Evolutionary conservation across 2,113 vertebrate species (phyloP).

Genomic region (Rhinopomastus cyanomelas): DNA sequence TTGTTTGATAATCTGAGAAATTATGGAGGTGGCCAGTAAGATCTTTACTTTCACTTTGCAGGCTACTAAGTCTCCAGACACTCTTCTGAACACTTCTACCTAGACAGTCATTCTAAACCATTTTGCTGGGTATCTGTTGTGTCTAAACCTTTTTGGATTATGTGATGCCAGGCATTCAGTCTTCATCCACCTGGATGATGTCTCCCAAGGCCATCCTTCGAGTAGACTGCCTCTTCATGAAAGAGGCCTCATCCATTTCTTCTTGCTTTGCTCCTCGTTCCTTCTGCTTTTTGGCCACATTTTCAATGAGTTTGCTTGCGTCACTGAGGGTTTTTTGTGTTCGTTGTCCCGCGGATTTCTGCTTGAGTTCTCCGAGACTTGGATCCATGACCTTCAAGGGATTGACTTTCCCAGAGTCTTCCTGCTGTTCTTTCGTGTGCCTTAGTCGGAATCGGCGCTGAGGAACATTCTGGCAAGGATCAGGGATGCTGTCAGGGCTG

Average conservation of each 20-base stretch:
- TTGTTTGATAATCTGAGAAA: not conserved
- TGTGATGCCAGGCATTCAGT: not conserved
- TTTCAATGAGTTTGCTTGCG: constrained; percentile 65
- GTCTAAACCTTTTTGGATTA: not conserved
- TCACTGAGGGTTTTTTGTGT: constrained; percentile 58
- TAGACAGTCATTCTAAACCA: not conserved
- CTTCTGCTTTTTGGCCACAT: constrained; percentile 62
- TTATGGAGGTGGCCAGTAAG: not conserved
- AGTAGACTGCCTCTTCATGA: constrained; percentile 39
- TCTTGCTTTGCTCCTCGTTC: constrained; percentile 23
- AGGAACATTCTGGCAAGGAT: not conserved
- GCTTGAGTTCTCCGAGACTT: constrained; percentile 57
- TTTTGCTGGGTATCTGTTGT: not conserved
- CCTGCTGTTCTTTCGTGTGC: constrained; percentile 64
- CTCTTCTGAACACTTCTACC: not conserved
- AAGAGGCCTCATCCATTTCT: constrained; percentile 36
- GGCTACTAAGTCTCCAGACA: not conserved
- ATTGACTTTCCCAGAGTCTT: constrained; percentile 68
- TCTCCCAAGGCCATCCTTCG: constrained; percentile 62
- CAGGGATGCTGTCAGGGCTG: not conserved
- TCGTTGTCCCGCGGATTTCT: constrained; percentile 50
- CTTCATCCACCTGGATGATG: constrained; percentile 66
- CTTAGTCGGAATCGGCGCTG: constrained; percentile 59
- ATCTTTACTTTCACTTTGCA: not conserved
- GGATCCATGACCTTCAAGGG: constrained; percentile 60